Evolutionary conservation across 2,888 invertebrate genomes (phyloP).

Genomic region (Penaeus monodon): DNA sequence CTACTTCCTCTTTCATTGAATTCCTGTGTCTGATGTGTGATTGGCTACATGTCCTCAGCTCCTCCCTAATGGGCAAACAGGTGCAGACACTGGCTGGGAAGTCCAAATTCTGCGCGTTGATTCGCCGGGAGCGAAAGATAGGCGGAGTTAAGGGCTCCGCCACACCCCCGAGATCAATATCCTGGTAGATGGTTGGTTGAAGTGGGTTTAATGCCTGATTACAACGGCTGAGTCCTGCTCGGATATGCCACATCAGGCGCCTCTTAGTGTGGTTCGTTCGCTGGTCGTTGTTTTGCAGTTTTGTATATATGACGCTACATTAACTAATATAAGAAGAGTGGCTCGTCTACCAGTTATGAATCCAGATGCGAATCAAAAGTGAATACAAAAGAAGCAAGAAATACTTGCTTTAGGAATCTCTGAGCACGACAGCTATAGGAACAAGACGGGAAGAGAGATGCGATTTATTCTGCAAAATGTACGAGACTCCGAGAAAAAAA

Average conservation of each 20-base stretch:
- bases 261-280: conserved; percentile 27
- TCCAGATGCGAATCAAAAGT: neutral
- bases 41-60: conserved; percentile 37
- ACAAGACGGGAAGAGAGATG: neutral
- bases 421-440: no score
- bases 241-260: conserved; percentile 46
- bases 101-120: conserved; percentile 16
- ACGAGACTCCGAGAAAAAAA: conserved; percentile 1
- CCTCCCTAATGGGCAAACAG: conserved; percentile 51
- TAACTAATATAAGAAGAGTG: neutral
- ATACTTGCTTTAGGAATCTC: no score
- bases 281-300: neutral
- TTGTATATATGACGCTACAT: no score
- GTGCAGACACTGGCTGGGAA: conserved; percentile 41
- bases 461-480: conserved; percentile 19
- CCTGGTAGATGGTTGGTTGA: conserved; percentile 64
- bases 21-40: conserved; percentile 28
- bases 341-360: neutral
- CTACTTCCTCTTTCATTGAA: conserved; percentile 40
- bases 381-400: conserved; percentile 1
- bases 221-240: conserved; percentile 55
- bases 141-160: conserved; percentile 24
- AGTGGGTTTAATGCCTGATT: conserved; percentile 65
- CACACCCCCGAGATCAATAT: conserved; percentile 61
- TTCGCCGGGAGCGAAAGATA: conserved; percentile 8